Percentiles rank a stretch among this genome's conserved stretches.
These are phyloP conservation scores for Archegozetes longisetosus DNA, from an alignment of 1,140 invertebrate species.

Conservation along the genomic window DNA sequence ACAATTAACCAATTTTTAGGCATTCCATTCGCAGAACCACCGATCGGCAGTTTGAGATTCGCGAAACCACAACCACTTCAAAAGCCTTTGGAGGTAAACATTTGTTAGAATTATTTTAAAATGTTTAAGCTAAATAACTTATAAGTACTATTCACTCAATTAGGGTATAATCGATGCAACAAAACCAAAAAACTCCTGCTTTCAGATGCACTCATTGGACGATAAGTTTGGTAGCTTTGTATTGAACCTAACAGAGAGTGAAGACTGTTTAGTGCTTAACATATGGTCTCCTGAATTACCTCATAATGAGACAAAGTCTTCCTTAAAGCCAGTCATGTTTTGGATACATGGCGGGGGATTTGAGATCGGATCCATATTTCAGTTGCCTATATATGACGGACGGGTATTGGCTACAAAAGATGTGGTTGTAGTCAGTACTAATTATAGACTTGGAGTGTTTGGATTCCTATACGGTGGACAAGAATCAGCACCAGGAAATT, in stretches of 20 bases:
- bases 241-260: not conserved
- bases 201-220: no score
- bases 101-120: not conserved
- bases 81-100: not conserved
- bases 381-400: constrained; percentile 36
- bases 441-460: constrained; percentile 37
- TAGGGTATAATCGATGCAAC: not conserved
- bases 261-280: constrained; percentile 16
- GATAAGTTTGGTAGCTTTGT: not conserved
- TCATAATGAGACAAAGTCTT: not conserved
- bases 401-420: constrained; percentile 64
- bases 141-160: not conserved
- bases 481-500: constrained; percentile 70
- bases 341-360: constrained; percentile 42
- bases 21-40: constrained; percentile 24
- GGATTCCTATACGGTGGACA: constrained; percentile 60
- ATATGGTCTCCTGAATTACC: constrained; percentile 2
- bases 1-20: constrained; percentile 17
- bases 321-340: constrained; percentile 32
- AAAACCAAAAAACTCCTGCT: not conserved
- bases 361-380: constrained; percentile 27
- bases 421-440: constrained; percentile 35
- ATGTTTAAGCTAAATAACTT: not conserved
- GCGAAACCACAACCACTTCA: not conserved
- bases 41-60: constrained; percentile 20